Base-by-base conservation (phyloP, 1,140 invertebrate species). In the Ips typographus region DNA sequence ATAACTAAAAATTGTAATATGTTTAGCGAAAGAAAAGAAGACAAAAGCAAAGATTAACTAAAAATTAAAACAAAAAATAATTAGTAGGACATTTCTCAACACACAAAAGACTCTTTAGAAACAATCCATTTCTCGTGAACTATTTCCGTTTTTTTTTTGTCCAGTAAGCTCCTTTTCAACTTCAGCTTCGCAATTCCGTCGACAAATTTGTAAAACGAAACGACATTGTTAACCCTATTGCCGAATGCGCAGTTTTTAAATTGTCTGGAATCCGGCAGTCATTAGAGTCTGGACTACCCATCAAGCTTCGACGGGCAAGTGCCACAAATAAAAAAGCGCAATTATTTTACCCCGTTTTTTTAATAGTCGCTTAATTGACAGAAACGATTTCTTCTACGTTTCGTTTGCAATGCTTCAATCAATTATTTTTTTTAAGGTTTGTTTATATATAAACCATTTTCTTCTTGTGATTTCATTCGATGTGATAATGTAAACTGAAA, bases 161-260 rank as follows among this genome's bases (percentile, higher is more conserved):
- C 2, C 36, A 22, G 61, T 63, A 63, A 63, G 61, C 61, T 52
- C 36, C 61, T 63, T 63, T 63, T 63, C 37, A 47, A 40, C 43
- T 47, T 44, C 59, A 63, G 49, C 36, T 63, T 40, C 49, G 40
- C 61, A 37, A n/a, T 63, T 63, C 47, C 52, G 61, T 63, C 61
- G 61, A 63, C 61, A 63, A 63, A 63, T 63, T 63, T 63, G 61
- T 63, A 63, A 63, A 63, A 63, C 61, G 61, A 63, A 66, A 57
- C 53, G 53, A 58, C 56, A 65, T 65, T 65, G 63, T 56, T 65
- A 56, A 56, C 63, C 5, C 40, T 63, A 63, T 51, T 56, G 63
- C 63, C 41, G 41, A 65, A 56, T 65, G 63, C 53, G 52, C 63
- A 56, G 53, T 55, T 56, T 56, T 56, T 56, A 65, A 56, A 65